These are phyloP conservation scores for Drosophila niveifrons DNA, from an alignment of 2,888 invertebrate species.

Conservation along the genomic window DNA sequence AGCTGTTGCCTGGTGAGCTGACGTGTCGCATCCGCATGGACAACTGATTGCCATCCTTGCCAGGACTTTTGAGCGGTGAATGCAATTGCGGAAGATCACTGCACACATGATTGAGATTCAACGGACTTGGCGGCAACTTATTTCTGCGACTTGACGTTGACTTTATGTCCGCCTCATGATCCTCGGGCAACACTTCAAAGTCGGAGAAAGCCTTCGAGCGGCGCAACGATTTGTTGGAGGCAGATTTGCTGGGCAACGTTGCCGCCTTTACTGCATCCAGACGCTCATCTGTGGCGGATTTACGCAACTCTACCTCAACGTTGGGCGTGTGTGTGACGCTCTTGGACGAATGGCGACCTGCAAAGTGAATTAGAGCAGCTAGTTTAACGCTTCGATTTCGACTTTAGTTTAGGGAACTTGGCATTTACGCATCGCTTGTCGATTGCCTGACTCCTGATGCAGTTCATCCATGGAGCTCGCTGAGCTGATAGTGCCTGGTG, in stretches of 20 bases:
- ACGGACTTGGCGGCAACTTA: slow-evolving; percentile 83
- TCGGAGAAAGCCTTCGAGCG: slow-evolving; percentile 80
- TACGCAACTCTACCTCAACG: slow-evolving; percentile 74
- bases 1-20: slow-evolving; percentile 85
- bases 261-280: slow-evolving; percentile 59
- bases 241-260: slow-evolving; percentile 67
- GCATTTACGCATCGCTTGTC: slow-evolving; percentile 64
- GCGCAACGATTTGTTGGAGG: slow-evolving; percentile 79
- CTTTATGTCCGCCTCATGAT: slow-evolving; percentile 82
- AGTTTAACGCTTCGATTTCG: background rate
- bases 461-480: slow-evolving; percentile 91
- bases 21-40: slow-evolving; percentile 87
- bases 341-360: slow-evolving; percentile 84
- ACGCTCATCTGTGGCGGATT: slow-evolving; percentile 64
- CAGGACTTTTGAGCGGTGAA: slow-evolving; percentile 83
- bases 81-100: slow-evolving; percentile 84
- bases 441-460: slow-evolving; percentile 62
- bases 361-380: background rate
- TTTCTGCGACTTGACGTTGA: slow-evolving; percentile 69
- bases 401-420: background rate
- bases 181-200: slow-evolving; percentile 84
- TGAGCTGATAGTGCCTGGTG: slow-evolving; percentile 89
- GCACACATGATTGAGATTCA: slow-evolving; percentile 83
- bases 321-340: slow-evolving; percentile 78
- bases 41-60: slow-evolving; percentile 82